These are phyloP conservation scores for Brachirus orientalis DNA, from an alignment of 2,113 vertebrate genomes.

Conservation along the genomic window DNA sequence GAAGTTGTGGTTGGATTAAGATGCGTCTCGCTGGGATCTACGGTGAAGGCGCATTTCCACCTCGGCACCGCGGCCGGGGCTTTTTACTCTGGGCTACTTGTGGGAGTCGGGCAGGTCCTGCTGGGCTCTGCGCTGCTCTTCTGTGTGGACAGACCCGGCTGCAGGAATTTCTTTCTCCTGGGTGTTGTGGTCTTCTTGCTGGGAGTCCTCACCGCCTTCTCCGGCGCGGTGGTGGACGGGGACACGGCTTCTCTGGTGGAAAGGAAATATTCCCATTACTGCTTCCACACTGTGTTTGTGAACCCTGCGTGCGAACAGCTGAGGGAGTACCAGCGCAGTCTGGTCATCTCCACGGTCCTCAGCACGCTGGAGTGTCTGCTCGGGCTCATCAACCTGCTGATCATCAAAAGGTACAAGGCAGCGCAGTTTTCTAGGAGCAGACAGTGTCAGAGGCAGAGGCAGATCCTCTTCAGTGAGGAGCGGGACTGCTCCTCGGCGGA, in stretches of 20 bases:
- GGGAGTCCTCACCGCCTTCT: constrained; percentile 93
- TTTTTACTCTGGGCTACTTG: constrained; percentile 92
- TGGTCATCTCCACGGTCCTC: constrained; percentile 92
- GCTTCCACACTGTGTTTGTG: constrained; percentile 77
- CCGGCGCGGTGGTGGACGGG: constrained; percentile 94
- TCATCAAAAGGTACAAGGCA: constrained; percentile 89
- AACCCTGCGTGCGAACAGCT: constrained; percentile 87
- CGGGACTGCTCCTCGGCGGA: constrained; percentile 84
- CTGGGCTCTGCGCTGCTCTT: constrained; percentile 89
- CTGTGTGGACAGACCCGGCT: constrained; percentile 84
- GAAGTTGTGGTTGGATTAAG: constrained; percentile 92
- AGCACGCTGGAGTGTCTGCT: constrained; percentile 92
- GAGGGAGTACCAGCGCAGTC: constrained; percentile 89
- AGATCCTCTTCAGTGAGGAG: constrained; percentile 87
- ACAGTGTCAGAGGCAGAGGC: constrained; percentile 79
- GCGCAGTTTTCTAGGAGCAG: constrained; percentile 86
- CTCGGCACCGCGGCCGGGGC: constrained; percentile 89
- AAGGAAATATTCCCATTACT: constrained; percentile 92
- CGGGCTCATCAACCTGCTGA: constrained; percentile 88
- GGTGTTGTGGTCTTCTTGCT: constrained; percentile 92
- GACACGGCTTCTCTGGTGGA: constrained; percentile 93
- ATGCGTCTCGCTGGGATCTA: constrained; percentile 91
- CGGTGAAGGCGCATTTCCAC: constrained; percentile 90
- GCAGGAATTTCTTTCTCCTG: constrained; percentile 92
- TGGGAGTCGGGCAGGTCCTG: constrained; percentile 88